A percentile compares a stretch with the other conserved stretches of the same genome.
These are phyloP conservation scores for Nezara viridula DNA, from an alignment of 2,888 invertebrate genomes.

Conservation along the genomic window DNA sequence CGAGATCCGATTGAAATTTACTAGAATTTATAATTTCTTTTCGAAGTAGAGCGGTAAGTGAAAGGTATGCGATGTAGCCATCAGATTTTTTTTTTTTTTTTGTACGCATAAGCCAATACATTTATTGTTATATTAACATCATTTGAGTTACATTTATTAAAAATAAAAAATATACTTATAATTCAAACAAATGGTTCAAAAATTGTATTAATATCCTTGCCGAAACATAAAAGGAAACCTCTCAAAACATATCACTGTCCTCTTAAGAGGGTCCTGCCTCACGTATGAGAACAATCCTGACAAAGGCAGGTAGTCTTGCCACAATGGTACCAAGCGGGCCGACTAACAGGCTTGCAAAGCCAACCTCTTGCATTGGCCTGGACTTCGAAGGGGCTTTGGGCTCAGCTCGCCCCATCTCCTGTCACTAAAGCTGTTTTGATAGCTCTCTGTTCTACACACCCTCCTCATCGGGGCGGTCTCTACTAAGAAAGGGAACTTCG, in stretches of 20 bases:
- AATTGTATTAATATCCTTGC: background rate
- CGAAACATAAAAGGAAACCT: background rate
- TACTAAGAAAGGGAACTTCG: background rate
- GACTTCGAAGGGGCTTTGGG: background rate
- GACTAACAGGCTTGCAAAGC: background rate
- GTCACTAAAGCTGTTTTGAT: conserved; percentile 47
- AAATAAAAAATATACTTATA: too few species aligned
- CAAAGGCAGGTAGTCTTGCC: background rate
- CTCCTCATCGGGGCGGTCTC: background rate
- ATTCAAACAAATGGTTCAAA: background rate
- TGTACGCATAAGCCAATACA: too few species aligned
- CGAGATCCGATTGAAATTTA: too few species aligned
- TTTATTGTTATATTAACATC: too few species aligned
- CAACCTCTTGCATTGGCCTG: background rate
- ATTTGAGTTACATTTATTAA: too few species aligned
- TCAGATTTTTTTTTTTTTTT: too few species aligned
- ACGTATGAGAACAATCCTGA: background rate
- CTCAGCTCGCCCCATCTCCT: background rate
- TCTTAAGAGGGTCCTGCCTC: background rate
- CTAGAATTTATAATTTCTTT: too few species aligned
- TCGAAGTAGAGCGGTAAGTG: too few species aligned
- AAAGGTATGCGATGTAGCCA: too few species aligned
- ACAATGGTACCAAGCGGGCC: conserved; percentile 2
- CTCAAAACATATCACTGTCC: conserved; percentile 34
- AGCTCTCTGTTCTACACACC: background rate